These are phyloP conservation scores for Unio delphinus DNA, from an alignment of 2,888 invertebrate genomes.

Conservation along the genomic window DNA sequence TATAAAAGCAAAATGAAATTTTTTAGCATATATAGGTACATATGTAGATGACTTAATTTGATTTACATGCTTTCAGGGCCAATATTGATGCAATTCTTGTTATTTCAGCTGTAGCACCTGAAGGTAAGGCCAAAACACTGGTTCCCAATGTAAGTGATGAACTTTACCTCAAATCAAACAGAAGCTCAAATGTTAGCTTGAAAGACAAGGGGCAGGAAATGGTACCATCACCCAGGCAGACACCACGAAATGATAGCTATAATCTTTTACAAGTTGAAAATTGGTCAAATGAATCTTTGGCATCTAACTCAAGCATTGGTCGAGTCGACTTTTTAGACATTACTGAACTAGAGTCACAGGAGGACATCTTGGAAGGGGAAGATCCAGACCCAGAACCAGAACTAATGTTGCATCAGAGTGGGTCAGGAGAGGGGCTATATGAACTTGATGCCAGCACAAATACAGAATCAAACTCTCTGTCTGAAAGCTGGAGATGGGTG, in stretches of 20 bases:
- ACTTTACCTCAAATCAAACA: too few relatives aligned
- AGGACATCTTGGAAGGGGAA: slow-evolving; percentile 13
- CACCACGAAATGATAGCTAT: not conserved
- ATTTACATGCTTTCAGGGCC: slow-evolving; percentile 20
- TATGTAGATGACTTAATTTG: not conserved
- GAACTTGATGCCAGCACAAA: slow-evolving; percentile 26
- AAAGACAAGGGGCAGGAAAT: not conserved
- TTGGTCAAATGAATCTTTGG: slow-evolving; percentile 49
- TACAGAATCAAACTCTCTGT: slow-evolving; percentile 8
- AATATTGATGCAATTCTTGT: too few relatives aligned
- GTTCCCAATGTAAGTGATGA: not conserved
- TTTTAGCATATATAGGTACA: not conserved
- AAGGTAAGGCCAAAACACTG: slow-evolving; percentile 24
- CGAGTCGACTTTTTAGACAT: slow-evolving; percentile 27
- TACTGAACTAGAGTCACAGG: slow-evolving; percentile 6
- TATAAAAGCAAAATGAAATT: too few relatives aligned
- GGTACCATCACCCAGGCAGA: slow-evolving; percentile 2
- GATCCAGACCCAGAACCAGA: slow-evolving; percentile 14
- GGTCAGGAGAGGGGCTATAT: slow-evolving; percentile 38
- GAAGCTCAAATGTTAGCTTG: not conserved
- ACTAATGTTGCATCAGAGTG: slow-evolving; percentile 23
- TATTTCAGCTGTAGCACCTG: slow-evolving; percentile 31
- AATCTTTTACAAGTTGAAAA: slow-evolving; percentile 9
- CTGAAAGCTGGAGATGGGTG: slow-evolving; percentile 18
- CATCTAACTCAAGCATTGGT: slow-evolving; percentile 35